Evolutionary conservation across 1,140 invertebrate genomes (phyloP).

Genomic region (Dreissena rostriformis): DNA sequence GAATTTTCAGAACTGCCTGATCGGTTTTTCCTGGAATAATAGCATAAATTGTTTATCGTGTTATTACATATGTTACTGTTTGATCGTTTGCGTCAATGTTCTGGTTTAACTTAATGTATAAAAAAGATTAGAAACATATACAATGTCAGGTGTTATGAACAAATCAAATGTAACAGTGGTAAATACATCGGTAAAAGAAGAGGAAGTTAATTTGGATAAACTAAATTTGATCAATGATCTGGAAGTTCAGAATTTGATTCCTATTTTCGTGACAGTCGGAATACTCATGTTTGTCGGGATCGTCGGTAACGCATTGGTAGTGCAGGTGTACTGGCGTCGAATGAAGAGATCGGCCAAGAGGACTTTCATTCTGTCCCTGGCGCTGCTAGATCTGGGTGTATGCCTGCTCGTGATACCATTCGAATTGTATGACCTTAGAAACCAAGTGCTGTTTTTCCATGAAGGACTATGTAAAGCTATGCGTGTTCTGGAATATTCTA

Average conservation of each 20-base stretch:
- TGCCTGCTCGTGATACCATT: conserved; percentile 72
- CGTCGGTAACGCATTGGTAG: conserved; percentile 68
- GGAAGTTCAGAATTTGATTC: conserved; percentile 37
- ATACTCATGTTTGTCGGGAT: conserved; percentile 67
- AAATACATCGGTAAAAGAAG: too few relatives aligned
- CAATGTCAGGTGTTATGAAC: too few relatives aligned
- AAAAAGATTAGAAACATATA: too few relatives aligned
- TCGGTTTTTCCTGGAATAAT: too few relatives aligned
- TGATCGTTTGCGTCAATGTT: too few relatives aligned
- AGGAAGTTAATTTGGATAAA: neutral
- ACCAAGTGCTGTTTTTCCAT: conserved; percentile 62
- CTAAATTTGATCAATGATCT: conserved; percentile 26
- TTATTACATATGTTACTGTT: too few relatives aligned
- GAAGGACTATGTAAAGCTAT: conserved; percentile 64
- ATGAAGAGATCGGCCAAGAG: conserved; percentile 66
- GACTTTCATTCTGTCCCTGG: conserved; percentile 72
- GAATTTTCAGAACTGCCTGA: too few relatives aligned
- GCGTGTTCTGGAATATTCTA: conserved; percentile 63
- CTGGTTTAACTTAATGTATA: too few relatives aligned
- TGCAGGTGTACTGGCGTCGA: conserved; percentile 66
- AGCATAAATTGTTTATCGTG: too few relatives aligned
- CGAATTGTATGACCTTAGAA: conserved; percentile 71
- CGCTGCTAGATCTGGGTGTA: conserved; percentile 69
- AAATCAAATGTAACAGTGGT: too few relatives aligned
- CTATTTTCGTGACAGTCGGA: conserved; percentile 43